Evolutionary conservation across 2,113 vertebrate genomes (phyloP), one percentile per base, ranked within the genome.

Genomic region (Dipodomys stephensi): DNA sequence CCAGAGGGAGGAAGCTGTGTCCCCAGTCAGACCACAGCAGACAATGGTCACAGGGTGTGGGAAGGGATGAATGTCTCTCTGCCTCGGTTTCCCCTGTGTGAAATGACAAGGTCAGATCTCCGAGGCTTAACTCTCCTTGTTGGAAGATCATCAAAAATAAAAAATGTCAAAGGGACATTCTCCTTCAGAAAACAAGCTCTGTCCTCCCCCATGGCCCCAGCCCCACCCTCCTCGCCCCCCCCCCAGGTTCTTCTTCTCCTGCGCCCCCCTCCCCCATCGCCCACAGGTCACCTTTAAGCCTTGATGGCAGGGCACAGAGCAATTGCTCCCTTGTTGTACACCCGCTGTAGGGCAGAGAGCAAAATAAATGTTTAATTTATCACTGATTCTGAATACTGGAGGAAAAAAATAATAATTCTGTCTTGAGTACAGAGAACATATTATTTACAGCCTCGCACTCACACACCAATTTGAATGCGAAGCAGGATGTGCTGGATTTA

Each of bases 401-500:
- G 93, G 73, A 3, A 76, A 85, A 76, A 85, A 81, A 44, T 76
- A 76, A 82, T 90, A 90, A 94, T 94, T 91, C 94, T 91, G 71
- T 83, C 87, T 73, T 0, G 23, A 96, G 96, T 93, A 12, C 28
- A 10, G 67, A 83, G 65, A 94, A 90, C 71, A 4, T 46, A 5
- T 97, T 97, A 97, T 98, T 96, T 97, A 97, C 32, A 27, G 96
- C 84, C 83, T 86, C 44, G 23, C 91, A 96, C 86, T 91, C 95
- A 72, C 93, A 71, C n/a, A 23, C n/a, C 85, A 62, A 72, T 87
- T 86, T 74, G 96, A 95, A 97, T 96, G 97, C 92, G 87, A 96
- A 97, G 73, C 90, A 94, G 95, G 80, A 86, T 71, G 27, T 27
- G 20, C 83, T 67, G 53, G 89, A 74, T 69, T 2, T 81, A 86